Evolutionary conservation across 1,140 invertebrate genomes (phyloP), one percentile per base, ranked within the genome.

Genomic region (Solen grandis): DNA sequence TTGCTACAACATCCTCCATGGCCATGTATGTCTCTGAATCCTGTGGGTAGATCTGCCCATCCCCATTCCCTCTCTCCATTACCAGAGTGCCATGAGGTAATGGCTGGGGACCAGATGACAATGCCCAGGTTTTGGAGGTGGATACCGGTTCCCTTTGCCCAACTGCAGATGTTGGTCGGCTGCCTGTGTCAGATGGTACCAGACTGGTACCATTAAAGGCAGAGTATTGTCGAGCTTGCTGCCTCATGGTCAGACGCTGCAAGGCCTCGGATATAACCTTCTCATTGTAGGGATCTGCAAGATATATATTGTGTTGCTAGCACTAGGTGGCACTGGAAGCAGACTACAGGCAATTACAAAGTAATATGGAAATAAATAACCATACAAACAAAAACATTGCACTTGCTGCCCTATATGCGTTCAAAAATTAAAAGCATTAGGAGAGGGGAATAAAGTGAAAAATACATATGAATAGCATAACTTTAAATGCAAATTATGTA

Each of bases 161-260:
- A 29, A 16, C 35, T 31, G 77, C 74, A 38, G 82, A 78, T 41
- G 75, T 62, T 1, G 83, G 73, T 25, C 81, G 72, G 33, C 83
- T 78, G 22, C 68, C 70, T 1, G 29, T 22, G 3, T 86, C 82
- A 38, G 63, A 31, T 4, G 80, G 72, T 19, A 73, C 79, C 13
- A 90, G 83, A 75, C 80, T 88, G 22, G 89, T 86, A 19, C 86
- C 83, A 55, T 88, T 91, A 50, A 84, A 63, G 5, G 90, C 87
- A n/a, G 89, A 87, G 68, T 92, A 92, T 73, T 91, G 90, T 0
- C 90, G 82, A 3, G 89, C 84, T 65, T 91, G 90, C 55, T 92
- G 91, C n/a, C 88, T 66, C 38, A 88, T 33, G 8, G 88, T 84
- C 35, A 91, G 70, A 25, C 87, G 81, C 72, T 89, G 89, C 35